Conservation (phyloP, 2,113 vertebrate species). For the Salvelinus namaycush region DNA sequence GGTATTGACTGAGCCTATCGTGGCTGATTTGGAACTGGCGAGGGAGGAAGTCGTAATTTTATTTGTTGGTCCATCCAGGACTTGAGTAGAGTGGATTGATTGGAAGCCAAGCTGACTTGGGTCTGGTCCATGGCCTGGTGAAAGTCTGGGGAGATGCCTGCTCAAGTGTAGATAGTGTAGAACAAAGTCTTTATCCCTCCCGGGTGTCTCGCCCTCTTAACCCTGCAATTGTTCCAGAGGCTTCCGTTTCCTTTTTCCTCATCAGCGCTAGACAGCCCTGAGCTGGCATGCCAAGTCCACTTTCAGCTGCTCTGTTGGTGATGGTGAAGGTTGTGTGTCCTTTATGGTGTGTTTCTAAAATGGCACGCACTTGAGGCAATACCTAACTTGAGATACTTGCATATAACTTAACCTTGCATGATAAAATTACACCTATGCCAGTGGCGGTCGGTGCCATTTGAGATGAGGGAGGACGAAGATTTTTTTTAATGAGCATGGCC, state of each 20-base stretch:
- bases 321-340: constrained; percentile 32
- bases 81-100: constrained; percentile 43
- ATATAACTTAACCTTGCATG: too few relatives aligned
- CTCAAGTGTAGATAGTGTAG: constrained; percentile 58
- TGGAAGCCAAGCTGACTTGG: constrained; percentile 41
- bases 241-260: constrained; percentile 49
- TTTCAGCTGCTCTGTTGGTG: constrained; percentile 51
- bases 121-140: constrained; percentile 25
- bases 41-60: background rate
- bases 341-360: constrained; percentile 18
- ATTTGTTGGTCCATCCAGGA: constrained; percentile 40
- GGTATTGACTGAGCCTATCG: background rate
- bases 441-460: too few relatives aligned
- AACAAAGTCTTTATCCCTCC: constrained; percentile 67
- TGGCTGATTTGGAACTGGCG: background rate
- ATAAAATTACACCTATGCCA: too few relatives aligned
- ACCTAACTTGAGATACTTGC: constrained; percentile 1
- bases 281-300: constrained; percentile 51
- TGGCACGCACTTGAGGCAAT: constrained; percentile 4
- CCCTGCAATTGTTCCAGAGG: constrained; percentile 60
- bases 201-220: constrained; percentile 67
- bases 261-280: constrained; percentile 32
- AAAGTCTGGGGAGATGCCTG: constrained; percentile 56
- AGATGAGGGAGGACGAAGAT: too few relatives aligned
- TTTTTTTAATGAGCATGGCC: too few relatives aligned